Evolutionary conservation across 2,113 vertebrate genomes (phyloP).

Genomic region (Fregata magnificens): DNA sequence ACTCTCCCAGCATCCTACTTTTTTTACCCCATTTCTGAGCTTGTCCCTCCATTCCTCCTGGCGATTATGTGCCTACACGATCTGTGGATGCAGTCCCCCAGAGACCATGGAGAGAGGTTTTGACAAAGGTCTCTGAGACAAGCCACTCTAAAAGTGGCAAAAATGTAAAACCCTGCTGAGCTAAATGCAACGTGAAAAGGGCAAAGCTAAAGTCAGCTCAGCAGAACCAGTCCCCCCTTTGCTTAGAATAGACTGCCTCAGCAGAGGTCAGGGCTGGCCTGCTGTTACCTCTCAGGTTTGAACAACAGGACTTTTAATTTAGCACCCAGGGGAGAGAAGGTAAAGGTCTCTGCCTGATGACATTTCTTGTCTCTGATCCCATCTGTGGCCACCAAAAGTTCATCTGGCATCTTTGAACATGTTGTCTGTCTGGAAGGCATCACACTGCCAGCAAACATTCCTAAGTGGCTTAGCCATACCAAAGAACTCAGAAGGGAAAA

Average conservation of each 20-base stretch:
- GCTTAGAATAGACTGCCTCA: not conserved
- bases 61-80: not conserved
- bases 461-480: not conserved
- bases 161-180: conserved; percentile 11
- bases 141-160: not conserved
- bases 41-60: not conserved
- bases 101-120: not conserved
- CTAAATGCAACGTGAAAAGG: not conserved
- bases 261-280: not conserved
- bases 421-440: not conserved
- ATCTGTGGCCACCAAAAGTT: not conserved
- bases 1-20: not conserved
- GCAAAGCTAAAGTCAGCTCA: conserved; percentile 20
- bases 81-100: not conserved
- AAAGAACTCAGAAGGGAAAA: fast-evolving
- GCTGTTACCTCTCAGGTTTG: not conserved
- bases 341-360: not conserved
- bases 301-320: not conserved
- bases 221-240: not conserved
- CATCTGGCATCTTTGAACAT: not conserved
- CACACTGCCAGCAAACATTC: not conserved
- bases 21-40: fast-evolving
- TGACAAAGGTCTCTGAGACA: not conserved
- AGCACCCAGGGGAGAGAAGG: not conserved
- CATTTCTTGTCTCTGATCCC: not conserved